Evolutionary conservation across 2,888 invertebrate genomes (phyloP).

Genomic region (Crematogaster levior): DNA sequence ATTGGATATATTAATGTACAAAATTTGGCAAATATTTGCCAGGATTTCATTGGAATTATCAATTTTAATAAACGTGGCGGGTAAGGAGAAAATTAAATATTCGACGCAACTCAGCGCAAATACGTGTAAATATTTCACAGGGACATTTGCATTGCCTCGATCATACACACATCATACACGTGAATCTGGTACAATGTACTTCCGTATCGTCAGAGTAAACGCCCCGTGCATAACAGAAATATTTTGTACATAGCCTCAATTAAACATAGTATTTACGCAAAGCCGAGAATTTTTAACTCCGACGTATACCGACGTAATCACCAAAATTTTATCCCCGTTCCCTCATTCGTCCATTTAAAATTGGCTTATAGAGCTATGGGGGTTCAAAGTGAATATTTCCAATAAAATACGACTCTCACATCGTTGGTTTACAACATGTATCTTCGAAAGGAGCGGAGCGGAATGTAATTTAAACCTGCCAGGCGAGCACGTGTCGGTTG

Average conservation of each 20-base stretch:
- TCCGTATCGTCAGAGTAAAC: constrained; percentile 53
- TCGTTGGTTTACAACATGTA: constrained; percentile 62
- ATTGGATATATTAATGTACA: constrained; percentile 35
- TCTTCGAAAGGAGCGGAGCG: constrained; percentile 36
- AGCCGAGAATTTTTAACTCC: constrained; percentile 59
- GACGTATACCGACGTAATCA: constrained; percentile 55
- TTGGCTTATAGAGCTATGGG: constrained; percentile 56
- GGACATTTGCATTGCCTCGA: constrained; percentile 48
- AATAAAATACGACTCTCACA: constrained; percentile 60
- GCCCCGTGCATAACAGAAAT: constrained; percentile 50
- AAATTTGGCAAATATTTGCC: constrained; percentile 47
- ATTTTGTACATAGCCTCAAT: constrained; percentile 61
- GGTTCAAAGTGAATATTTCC: constrained; percentile 71
- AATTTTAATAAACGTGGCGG: constrained; percentile 61
- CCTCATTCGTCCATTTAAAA: constrained; percentile 65
- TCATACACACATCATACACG: constrained; percentile 29
- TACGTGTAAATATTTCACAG: constrained; percentile 49
- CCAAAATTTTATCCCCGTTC: constrained; percentile 64
- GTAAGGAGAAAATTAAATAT: constrained; percentile 63
- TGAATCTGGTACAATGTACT: constrained; percentile 55
- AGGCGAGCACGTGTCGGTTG: not conserved
- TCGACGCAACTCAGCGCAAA: constrained; percentile 40
- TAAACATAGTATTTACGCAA: constrained; percentile 56
- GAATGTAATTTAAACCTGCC: constrained; percentile 55
- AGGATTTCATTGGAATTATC: constrained; percentile 47